Evolutionary conservation across 2,113 vertebrate genomes (phyloP).

Genomic region (Crocuta crocuta): DNA sequence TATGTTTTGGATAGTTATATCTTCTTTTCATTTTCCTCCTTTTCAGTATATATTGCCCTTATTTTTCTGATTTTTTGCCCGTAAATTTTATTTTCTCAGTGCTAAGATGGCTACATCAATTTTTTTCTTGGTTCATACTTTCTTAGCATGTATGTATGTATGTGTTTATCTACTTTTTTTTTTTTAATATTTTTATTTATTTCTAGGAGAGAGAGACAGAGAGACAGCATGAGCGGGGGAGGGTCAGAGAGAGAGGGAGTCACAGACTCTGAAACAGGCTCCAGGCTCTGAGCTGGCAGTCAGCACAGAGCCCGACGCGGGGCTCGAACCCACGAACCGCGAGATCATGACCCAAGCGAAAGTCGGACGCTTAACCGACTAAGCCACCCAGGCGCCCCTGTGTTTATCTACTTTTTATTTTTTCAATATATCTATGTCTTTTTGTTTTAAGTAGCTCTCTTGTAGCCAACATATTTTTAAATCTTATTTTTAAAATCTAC

Average conservation of each 20-base stretch:
- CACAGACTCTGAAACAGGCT: too few species aligned
- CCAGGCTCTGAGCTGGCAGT: too few species aligned
- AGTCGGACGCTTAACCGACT: too few species aligned
- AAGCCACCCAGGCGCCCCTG: too few species aligned
- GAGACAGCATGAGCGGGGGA: too few species aligned
- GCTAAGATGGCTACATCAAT: not conserved
- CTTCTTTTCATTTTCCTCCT: not conserved
- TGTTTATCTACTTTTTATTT: not conserved
- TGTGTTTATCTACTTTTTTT: not conserved
- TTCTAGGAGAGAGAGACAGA: too few species aligned
- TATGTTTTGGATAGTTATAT: not conserved
- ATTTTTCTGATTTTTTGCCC: not conserved
- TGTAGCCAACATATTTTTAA: not conserved
- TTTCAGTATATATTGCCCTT: not conserved
- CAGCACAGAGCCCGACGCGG: too few species aligned
- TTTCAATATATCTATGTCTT: not conserved
- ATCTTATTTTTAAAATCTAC: not conserved
- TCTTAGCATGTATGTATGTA: not conserved
- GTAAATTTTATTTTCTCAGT: not conserved
- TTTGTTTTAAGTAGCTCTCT: not conserved
- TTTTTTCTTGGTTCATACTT: constrained; percentile 15
- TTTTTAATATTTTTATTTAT: not conserved
- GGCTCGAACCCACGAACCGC: too few species aligned
- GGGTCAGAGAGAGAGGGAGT: too few species aligned
- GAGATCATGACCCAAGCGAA: too few species aligned